Conservation (phyloP, 1,140 invertebrate genomes). For the Tetramorium parvispinum region DNA sequence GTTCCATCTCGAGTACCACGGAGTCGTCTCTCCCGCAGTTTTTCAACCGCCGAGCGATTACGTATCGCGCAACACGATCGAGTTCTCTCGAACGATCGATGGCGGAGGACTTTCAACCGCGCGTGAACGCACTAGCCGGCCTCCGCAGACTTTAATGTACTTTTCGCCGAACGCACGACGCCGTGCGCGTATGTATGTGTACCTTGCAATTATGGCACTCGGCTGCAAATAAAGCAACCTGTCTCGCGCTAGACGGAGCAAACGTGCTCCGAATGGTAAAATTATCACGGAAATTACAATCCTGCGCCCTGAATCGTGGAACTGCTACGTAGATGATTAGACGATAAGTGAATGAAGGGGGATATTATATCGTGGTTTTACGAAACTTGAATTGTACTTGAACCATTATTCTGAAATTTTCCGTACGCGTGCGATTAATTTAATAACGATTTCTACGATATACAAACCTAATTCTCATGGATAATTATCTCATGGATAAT, state of each 20-base stretch:
- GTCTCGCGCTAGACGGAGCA: slow-evolving; percentile 26
- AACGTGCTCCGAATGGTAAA: slow-evolving; percentile 47
- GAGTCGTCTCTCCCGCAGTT: not conserved
- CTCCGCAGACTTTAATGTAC: slow-evolving; percentile 9
- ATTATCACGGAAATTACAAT: slow-evolving; percentile 50
- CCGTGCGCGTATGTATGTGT: not conserved
- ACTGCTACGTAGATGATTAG: not conserved
- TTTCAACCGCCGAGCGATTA: slow-evolving; percentile 23
- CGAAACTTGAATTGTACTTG: slow-evolving; percentile 10
- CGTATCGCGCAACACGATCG: slow-evolving; percentile 4
- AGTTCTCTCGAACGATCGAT: slow-evolving; percentile 47
- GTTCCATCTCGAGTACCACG: slow-evolving; percentile 3
- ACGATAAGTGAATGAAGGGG: not conserved
- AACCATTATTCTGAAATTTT: slow-evolving; percentile 17
- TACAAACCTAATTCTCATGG: not conserved
- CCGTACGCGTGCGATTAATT: not conserved
- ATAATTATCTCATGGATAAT: not conserved
- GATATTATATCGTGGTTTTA: not conserved
- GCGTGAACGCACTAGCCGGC: slow-evolving; percentile 5
- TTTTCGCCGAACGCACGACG: slow-evolving; percentile 24
- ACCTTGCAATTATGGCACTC: slow-evolving; percentile 47
- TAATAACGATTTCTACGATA: not conserved
- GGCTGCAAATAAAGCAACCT: slow-evolving; percentile 42
- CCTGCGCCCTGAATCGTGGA: not conserved
- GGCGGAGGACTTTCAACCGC: slow-evolving; percentile 32